These are phyloP conservation scores for Anguilla obscura DNA, from an alignment of 2,797 vertebrate genomes.

Conservation along the genomic window DNA sequence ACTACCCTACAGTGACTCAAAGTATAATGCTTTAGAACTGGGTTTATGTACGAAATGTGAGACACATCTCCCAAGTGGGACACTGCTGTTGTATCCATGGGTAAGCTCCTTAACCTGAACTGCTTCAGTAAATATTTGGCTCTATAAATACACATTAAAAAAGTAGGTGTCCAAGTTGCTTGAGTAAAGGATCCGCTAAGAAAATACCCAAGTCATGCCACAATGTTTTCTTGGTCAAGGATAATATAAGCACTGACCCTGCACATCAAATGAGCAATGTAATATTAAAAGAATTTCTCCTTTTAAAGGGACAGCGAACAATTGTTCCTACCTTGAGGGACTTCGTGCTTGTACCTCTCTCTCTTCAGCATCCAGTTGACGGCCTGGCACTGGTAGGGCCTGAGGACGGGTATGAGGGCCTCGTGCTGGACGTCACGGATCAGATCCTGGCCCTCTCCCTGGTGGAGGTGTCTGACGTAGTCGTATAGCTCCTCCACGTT, in stretches of 20 bases:
- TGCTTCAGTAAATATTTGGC: neutral
- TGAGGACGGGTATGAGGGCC: constrained; percentile 84
- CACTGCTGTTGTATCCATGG: neutral
- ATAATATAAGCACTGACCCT: neutral
- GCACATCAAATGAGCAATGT: neutral
- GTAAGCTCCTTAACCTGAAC: neutral
- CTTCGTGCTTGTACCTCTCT: constrained; percentile 71
- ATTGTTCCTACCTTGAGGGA: constrained; percentile 59
- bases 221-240: neutral
- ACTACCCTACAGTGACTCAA: no score
- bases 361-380: constrained; percentile 94
- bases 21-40: neutral
- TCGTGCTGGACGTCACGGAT: constrained; percentile 85
- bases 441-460: constrained; percentile 57
- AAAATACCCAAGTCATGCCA: neutral
- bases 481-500: constrained; percentile 96
- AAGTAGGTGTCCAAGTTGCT: neutral
- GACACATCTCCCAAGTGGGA: neutral
- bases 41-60: neutral
- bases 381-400: constrained; percentile 92
- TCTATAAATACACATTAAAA: neutral
- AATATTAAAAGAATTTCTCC: neutral
- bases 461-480: constrained; percentile 79
- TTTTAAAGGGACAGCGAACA: neutral
- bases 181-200: neutral